Conservation (phyloP, 2,888 invertebrate species). For the Parasteatoda lunata region DNA sequence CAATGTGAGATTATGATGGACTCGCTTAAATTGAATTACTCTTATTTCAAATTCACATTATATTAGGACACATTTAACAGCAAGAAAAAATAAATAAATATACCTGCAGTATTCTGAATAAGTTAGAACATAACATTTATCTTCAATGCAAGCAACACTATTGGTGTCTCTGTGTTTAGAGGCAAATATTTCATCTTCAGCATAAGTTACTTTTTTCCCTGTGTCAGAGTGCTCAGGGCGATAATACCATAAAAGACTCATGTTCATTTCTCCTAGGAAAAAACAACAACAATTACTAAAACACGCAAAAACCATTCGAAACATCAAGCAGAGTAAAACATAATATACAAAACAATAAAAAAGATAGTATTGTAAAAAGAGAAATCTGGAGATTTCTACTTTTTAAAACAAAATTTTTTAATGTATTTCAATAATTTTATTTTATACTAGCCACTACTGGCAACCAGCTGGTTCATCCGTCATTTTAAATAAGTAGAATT, state of each 20-base stretch:
- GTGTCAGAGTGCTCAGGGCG: constrained; percentile 96
- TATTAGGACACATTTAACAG: neutral
- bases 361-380: too few species aligned
- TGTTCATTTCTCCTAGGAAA: constrained; percentile 95
- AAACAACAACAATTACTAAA: neutral
- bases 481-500: too few species aligned
- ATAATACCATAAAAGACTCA: constrained; percentile 97
- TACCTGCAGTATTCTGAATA: constrained; percentile 98
- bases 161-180: constrained; percentile 95
- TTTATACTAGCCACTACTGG: too few species aligned
- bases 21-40: neutral
- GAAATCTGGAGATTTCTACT: too few species aligned
- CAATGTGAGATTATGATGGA: neutral
- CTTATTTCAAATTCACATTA: neutral
- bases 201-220: constrained; percentile 86
- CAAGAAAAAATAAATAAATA: neutral
- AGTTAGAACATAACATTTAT: constrained; percentile 96
- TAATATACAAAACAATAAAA: too few species aligned
- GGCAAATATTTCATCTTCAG: constrained; percentile 94
- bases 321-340: neutral
- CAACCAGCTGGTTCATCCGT: too few species aligned
- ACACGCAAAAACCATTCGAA: neutral
- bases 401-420: too few species aligned
- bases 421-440: too few species aligned
- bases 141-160: constrained; percentile 97